These are phyloP conservation scores for Bufo bufo DNA, from an alignment of 2,113 vertebrate genomes.

Conservation along the genomic window DNA sequence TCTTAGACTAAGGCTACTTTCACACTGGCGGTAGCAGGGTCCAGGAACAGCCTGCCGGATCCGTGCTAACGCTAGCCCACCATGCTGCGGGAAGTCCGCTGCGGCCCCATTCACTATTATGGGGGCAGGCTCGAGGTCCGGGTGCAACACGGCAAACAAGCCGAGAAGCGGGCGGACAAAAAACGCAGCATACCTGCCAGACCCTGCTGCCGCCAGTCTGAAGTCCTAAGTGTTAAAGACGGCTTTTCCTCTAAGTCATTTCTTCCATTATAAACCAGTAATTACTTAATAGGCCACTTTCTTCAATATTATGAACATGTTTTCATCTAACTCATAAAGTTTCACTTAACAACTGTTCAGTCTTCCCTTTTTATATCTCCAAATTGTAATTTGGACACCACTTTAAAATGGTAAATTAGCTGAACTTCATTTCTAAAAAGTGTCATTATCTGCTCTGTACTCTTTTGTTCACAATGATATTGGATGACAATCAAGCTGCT, in stretches of 20 bases:
- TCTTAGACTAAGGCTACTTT: not conserved
- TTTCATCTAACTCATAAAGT: not conserved
- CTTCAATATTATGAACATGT: not conserved
- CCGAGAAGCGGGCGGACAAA: too few relatives aligned
- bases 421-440: not conserved
- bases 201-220: too few relatives aligned
- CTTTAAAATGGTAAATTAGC: not conserved
- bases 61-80: too few relatives aligned
- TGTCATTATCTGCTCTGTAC: not conserved
- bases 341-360: not conserved
- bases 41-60: too few relatives aligned
- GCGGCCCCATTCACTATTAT: too few relatives aligned
- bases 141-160: too few relatives aligned
- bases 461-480: not conserved
- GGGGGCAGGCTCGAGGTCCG: too few relatives aligned
- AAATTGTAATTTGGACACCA: not conserved
- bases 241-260: not conserved
- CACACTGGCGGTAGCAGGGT: too few relatives aligned
- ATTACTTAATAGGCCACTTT: not conserved
- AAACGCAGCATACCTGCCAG: too few relatives aligned
- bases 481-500: not conserved
- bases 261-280: not conserved
- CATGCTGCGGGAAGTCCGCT: too few relatives aligned
- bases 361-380: not conserved
- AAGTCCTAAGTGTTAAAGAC: too few relatives aligned